Evolutionary conservation across 2,888 invertebrate genomes (phyloP).

Genomic region (Clitarchus hookeri): DNA sequence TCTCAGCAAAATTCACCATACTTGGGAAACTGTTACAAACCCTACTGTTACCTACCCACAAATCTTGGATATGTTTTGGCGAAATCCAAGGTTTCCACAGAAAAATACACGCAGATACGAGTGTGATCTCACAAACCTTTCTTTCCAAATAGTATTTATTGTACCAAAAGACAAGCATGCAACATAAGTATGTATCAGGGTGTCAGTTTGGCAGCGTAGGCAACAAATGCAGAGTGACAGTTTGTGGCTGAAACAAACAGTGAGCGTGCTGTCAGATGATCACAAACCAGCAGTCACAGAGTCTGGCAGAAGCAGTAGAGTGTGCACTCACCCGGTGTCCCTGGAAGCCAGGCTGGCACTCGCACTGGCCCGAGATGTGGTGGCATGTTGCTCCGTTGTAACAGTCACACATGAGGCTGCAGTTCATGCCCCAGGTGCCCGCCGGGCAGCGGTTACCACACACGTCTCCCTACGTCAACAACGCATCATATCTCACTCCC

Average conservation of each 20-base stretch:
- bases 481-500: background rate
- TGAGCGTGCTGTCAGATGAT: background rate
- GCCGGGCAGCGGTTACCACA: slow-evolving; percentile 66
- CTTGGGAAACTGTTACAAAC: no score
- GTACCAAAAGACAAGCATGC: no score
- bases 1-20: no score
- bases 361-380: slow-evolving; percentile 60
- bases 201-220: no score
- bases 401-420: slow-evolving; percentile 60
- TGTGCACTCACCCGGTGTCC: slow-evolving; percentile 55
- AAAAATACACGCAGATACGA: no score
- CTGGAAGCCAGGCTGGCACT: slow-evolving; percentile 60
- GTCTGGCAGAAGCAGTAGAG: no score
- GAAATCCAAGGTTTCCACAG: no score
- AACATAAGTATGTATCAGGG: no score
- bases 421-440: slow-evolving; percentile 61
- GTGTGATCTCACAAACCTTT: no score
- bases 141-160: no score
- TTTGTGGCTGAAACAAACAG: background rate
- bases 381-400: slow-evolving; percentile 63
- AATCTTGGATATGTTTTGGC: no score
- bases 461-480: slow-evolving; percentile 65
- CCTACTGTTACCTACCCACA: no score
- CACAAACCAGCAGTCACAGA: background rate
- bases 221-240: background rate